Base-by-base conservation (phyloP, 2,888 invertebrate genomes). In the Melikaiella ostensackeni region DNA sequence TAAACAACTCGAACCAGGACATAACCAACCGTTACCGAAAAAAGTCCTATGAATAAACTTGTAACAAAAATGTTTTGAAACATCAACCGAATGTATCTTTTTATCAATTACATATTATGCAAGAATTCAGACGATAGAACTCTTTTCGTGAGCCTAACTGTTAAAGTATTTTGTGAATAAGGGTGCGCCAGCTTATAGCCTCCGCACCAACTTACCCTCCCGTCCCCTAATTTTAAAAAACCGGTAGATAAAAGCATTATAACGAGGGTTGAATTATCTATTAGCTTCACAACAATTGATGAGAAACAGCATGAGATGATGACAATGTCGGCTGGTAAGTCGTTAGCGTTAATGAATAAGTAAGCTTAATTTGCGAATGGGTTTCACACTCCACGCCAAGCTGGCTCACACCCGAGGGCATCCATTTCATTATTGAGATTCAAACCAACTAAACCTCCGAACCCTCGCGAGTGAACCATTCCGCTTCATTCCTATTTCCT, bases 301-400 rank as follows among this genome's bases (percentile, higher is more conserved):
- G 33, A 8, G 19, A 35, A 2, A 11, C 5, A n/a, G 35, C 1
- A 16, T 19, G 4, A 33, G 19, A 27, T 63, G 35, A 63, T 21
- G 21, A 9, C 19, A n/a, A 16, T 7, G 46, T 13, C 11, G 21
- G n/a, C 76, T 80, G 84, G 83, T 79, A 82, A 85, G 84, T 88
- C 88, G 88, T 88, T 89, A 89, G 85, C 87, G 88, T 88, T 89
- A 89, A 89, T 89, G 88, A 89, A 89, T 89, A 87, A 88, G 87
- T 88, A 89, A 88, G 87, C 87, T 88, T 89, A 88, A 89, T 90
- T 90, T 87, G 86, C 88, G 87, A 89, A 90, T 89, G 87, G 87
- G 85, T 86, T 88, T 88, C 87, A 85, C 88, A 87, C 85, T 86
- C 83, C 82, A 82, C 80, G 81, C 79, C 74, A 61, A 83, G 80